Conservation (phyloP, 64 coral and sea anemone species). For the Actinia tenebrosa region DNA sequence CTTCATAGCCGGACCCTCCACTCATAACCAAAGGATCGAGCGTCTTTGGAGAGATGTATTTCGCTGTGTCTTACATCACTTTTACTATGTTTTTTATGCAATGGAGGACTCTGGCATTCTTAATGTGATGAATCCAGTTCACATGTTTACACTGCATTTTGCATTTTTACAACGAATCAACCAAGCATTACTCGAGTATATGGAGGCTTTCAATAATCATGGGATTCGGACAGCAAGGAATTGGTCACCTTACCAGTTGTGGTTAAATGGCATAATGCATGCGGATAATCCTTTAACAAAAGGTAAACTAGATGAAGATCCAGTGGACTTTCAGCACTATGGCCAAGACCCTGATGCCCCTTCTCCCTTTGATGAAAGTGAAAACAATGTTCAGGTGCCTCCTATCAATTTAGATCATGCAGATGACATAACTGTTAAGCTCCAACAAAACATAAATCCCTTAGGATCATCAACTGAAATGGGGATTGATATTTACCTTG, state of each 20-base stretch:
- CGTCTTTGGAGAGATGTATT: conserved; percentile 30
- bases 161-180: conserved; percentile 35
- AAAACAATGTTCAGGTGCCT: conserved; percentile 56
- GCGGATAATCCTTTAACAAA: conserved; percentile 30
- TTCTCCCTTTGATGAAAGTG: conserved; percentile 45
- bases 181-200: conserved; percentile 14
- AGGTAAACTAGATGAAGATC: conserved; percentile 37
- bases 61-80: conserved; percentile 17
- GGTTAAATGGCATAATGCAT: conserved; percentile 47
- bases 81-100: conserved; percentile 41
- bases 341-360: conserved; percentile 34
- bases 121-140: conserved; percentile 20
- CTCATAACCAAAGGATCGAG: background rate
- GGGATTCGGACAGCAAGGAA: conserved; percentile 20
- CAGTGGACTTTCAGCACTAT: conserved; percentile 27
- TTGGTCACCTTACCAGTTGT: conserved; percentile 39
- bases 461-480: conserved; percentile 20
- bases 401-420: conserved; percentile 20
- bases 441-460: conserved; percentile 32
- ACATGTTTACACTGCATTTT: conserved; percentile 32
- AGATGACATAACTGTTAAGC: background rate
- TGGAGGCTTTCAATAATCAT: conserved; percentile 46
- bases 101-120: conserved; percentile 49
- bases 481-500: conserved; percentile 41
- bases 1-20: conserved; percentile 16